Conservation (phyloP, 23 tunicate genomes). For the Phallusia fumigata region DNA sequence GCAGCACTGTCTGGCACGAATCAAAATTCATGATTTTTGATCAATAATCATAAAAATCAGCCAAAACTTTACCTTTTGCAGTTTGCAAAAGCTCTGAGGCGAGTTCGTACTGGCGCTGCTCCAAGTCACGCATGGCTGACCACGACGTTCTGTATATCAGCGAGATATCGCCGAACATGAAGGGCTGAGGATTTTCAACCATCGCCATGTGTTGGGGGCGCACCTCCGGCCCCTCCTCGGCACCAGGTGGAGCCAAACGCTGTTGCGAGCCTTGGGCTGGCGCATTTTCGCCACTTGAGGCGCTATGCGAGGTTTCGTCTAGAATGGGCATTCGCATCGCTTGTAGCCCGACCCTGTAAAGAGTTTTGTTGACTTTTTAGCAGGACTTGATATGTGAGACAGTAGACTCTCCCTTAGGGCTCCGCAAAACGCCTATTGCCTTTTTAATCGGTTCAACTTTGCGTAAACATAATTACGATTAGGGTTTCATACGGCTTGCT, state of each 20-base stretch:
- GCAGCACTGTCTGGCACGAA: too few relatives aligned
- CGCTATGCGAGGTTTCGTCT: constrained; percentile 26
- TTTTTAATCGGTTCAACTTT: too few relatives aligned
- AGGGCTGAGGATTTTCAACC: neutral
- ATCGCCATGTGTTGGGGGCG: neutral
- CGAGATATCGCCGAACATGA: neutral
- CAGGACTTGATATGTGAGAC: too few relatives aligned
- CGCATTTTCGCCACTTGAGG: neutral
- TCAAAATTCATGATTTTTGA: too few relatives aligned
- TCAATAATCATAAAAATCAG: too few relatives aligned
- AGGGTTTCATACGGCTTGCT: too few relatives aligned
- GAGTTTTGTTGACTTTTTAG: too few relatives aligned
- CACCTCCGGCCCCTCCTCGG: neutral
- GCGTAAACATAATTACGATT: too few relatives aligned
- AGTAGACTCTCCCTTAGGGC: too few relatives aligned
- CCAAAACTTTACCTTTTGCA: constrained; percentile 71
- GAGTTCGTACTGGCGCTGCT: constrained; percentile 50
- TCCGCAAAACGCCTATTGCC: too few relatives aligned
- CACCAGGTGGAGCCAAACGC: neutral
- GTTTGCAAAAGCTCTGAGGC: constrained; percentile 61
- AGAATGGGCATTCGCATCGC: constrained; percentile 62
- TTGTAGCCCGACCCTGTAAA: constrained; percentile 70
- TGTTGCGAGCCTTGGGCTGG: neutral
- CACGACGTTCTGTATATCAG: constrained; percentile 35
- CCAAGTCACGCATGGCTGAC: constrained; percentile 54